These are phyloP conservation scores for Emys orbicularis DNA, from an alignment of 2,797 vertebrate genomes.

Conservation along the genomic window DNA sequence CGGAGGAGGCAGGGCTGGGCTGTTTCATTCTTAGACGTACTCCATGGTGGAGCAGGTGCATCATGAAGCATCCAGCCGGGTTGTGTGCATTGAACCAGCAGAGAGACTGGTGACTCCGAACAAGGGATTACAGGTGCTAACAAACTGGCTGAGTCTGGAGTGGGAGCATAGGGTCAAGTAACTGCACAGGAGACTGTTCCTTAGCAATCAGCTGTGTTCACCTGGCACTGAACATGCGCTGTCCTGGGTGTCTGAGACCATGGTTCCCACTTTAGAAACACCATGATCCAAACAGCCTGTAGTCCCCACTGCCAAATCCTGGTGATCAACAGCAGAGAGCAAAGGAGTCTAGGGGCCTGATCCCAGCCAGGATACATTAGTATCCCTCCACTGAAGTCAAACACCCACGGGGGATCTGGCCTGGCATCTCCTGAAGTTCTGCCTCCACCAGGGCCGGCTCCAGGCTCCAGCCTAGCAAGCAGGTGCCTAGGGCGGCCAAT, in stretches of 20 bases:
- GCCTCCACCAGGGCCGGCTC: not conserved
- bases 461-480: too few relatives aligned
- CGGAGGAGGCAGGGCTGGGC: not conserved
- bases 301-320: not conserved
- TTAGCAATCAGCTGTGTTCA: not conserved
- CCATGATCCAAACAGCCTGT: not conserved
- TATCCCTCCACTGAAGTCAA: not conserved
- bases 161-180: not conserved
- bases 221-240: not conserved
- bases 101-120: not conserved
- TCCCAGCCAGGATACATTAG: not conserved
- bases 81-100: accelerated
- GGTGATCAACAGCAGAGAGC: not conserved
- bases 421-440: not conserved
- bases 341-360: not conserved
- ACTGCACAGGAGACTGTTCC: not conserved
- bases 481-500: too few relatives aligned
- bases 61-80: not conserved
- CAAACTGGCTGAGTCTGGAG: not conserved
- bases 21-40: not conserved
- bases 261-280: not conserved
- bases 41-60: not conserved
- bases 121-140: not conserved
- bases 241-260: not conserved
- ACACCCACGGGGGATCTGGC: not conserved